Conservation (phyloP, 2,888 invertebrate species). For the Glyphotaelius pellucidus region DNA sequence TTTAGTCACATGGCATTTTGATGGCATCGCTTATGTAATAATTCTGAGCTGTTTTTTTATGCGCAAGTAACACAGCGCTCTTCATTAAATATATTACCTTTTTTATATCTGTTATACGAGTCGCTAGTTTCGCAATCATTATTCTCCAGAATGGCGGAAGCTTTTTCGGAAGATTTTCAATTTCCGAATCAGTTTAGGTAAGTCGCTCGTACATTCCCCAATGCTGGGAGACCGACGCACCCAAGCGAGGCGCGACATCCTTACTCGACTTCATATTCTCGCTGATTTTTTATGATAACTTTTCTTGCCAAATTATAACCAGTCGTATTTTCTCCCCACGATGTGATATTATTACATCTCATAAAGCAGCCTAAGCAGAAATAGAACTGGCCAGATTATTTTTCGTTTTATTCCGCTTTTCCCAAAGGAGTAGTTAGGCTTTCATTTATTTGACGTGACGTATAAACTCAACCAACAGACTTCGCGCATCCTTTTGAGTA, state of each 20-base stretch:
- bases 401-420: not conserved
- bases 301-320: constrained; percentile 16
- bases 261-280: constrained; percentile 37
- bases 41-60: constrained; percentile 20
- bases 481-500: not conserved
- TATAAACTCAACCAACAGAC: not conserved
- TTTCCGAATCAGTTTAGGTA: constrained; percentile 58
- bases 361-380: constrained; percentile 2
- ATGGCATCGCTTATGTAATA: not conserved
- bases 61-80: constrained; percentile 40
- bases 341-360: not conserved
- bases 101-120: constrained; percentile 45
- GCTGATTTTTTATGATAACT: constrained; percentile 4
- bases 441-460: not conserved
- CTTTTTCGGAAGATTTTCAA: constrained; percentile 57
- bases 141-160: constrained; percentile 39
- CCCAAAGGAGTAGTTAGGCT: not conserved
- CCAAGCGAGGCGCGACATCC: constrained; percentile 21
- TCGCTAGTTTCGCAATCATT: constrained; percentile 60
- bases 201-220: constrained; percentile 47
- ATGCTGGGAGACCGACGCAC: constrained; percentile 24
- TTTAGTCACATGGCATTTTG: not conserved
- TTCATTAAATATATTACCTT: constrained; percentile 51
- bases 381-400: not conserved
- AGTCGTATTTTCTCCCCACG: not conserved